phyloP scores from a whole-genome alignment of 2,797 vertebrate species.

The Rhinogobio ventralis region DNA sequence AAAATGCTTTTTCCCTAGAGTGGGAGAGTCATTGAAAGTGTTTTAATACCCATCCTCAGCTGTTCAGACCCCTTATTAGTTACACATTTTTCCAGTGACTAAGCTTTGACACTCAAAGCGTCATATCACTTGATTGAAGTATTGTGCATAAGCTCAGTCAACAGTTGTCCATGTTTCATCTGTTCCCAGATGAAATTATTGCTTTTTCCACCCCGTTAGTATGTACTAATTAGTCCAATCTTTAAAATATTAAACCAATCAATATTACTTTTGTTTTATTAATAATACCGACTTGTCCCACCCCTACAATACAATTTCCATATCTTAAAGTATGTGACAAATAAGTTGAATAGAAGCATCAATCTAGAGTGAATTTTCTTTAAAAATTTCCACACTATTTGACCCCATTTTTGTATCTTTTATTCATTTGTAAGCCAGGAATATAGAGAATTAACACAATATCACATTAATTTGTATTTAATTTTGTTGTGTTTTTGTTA shows the following conservation, averaged over 20 bases:
- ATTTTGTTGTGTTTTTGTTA: too few species aligned
- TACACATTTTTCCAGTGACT: slow-evolving; percentile 70
- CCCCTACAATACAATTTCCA: neutral
- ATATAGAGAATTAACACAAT: neutral
- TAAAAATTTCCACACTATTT: neutral
- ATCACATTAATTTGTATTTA: too few species aligned
- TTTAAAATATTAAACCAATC: neutral
- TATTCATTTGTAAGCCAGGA: neutral
- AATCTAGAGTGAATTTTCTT: neutral
- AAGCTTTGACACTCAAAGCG: slow-evolving; percentile 52
- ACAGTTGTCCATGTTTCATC: neutral
- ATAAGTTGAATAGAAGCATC: neutral
- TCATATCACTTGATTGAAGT: slow-evolving; percentile 17
- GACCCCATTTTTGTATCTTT: neutral
- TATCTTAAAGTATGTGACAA: neutral
- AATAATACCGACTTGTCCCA: neutral
- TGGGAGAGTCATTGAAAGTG: slow-evolving; percentile 61
- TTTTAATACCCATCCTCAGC: slow-evolving; percentile 67
- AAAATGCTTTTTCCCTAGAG: slow-evolving; percentile 53
- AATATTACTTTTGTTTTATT: neutral
- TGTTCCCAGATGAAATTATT: neutral
- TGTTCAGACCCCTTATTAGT: slow-evolving; percentile 62
- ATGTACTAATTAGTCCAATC: neutral
- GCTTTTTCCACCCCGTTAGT: neutral
- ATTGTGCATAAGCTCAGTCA: neutral